Conservation (phyloP, 1,140 invertebrate genomes). For the Zophobas morio region DNA sequence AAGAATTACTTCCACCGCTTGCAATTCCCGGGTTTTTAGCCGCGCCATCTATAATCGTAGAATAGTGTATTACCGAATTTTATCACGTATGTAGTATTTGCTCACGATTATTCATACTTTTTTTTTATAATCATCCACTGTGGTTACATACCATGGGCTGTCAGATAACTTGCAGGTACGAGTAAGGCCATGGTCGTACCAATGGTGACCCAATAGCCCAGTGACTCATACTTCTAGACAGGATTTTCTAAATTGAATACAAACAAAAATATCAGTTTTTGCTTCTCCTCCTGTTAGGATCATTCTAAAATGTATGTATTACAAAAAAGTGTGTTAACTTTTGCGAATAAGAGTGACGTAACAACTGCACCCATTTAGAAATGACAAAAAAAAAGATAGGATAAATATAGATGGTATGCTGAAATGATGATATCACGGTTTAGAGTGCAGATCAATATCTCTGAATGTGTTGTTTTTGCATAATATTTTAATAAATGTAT, state of each 20-base stretch:
- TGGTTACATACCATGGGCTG: too few species aligned
- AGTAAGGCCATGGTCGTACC: too few species aligned
- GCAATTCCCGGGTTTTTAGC: too few species aligned
- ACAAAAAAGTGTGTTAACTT: neutral
- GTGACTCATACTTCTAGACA: conserved; percentile 18
- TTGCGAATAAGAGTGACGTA: conserved; percentile 17
- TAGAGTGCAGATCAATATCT: too few species aligned
- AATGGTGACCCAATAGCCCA: neutral
- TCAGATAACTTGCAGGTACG: too few species aligned
- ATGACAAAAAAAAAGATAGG: conserved; percentile 22
- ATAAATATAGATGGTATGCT: conserved; percentile 21
- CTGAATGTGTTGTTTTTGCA: neutral
- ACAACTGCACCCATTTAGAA: neutral
- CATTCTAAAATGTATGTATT: conserved; percentile 24
- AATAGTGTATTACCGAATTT: too few species aligned
- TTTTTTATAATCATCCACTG: too few species aligned
- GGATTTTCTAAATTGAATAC: neutral
- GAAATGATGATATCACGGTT: conserved; percentile 3
- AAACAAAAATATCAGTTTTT: neutral
- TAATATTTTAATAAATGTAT: conserved; percentile 26
- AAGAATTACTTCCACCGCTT: too few species aligned
- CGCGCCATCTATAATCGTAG: too few species aligned
- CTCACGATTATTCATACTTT: too few species aligned
- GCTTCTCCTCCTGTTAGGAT: neutral
- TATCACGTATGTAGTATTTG: too few species aligned